Base-by-base conservation (phyloP, 92 coral and sea anemone species). In the Parazoanthus atlanticus region DNA sequence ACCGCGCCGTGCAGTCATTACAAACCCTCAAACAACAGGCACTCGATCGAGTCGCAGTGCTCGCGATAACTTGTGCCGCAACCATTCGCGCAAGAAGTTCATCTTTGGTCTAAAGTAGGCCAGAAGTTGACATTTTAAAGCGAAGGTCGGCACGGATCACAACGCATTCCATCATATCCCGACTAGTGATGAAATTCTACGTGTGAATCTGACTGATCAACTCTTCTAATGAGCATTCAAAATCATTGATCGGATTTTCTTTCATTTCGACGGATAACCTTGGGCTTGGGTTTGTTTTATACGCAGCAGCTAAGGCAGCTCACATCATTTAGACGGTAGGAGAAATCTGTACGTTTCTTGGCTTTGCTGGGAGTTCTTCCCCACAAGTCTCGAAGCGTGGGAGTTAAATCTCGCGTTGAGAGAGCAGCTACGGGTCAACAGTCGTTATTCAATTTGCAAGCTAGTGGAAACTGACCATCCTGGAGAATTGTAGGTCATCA, bases 111-210 rank as follows among this genome's bases (percentile, higher is more conserved):
- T 46, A 17, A n/a, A 5, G 23, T 19, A 69, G 76, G 77, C 58
- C 64, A 25, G 47, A 30, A 66, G 72, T n/a, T 83, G 86, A 16
- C 11, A 26, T 66, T 77, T 41, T 36, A 26, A 26, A 46, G 76
- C 86, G 86, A 69, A 15, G 23, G 17, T 61, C 34, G 76, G 31
- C 86, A 66, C 33, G 26, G 30, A 8, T 67, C 32, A 43, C 23
- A 66, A 83, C 77, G 64, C 86, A 65, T 83, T 83, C 77, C 77
- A 25, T 40, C 76, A 83, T 33, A 69, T 43, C 77, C 31, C 28
- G 30, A 4, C 61, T 41, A 52, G 58, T 52, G 76, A 21, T 8
- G 49, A 43, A 38, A 9, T 28, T n/a, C 79, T 34, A 33, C 52
- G 43, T 75, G 40, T 36, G 49, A 25, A 1, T 19, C 26, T 61